Evolutionary conservation across 2,797 vertebrate species (phyloP), one percentile per base, ranked within the genome.

Genomic region (Bucorvus abyssinicus): DNA sequence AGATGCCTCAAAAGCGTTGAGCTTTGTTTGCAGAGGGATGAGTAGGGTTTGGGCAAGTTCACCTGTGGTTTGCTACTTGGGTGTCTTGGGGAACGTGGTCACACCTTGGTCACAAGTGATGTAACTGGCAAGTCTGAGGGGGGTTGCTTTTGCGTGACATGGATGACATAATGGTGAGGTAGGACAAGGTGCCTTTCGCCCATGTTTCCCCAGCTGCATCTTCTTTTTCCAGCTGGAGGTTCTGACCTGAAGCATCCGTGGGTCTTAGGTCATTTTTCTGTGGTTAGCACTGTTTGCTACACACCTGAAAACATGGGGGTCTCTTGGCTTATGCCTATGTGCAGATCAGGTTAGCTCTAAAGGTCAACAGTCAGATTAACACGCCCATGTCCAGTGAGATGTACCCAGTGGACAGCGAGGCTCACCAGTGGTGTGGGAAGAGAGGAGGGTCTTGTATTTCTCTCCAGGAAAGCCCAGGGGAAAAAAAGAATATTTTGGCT

Each of bases 141-240:
- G 10, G 3, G 3, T 13, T 67, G 44, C 24, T 36, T 69, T 69
- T 30, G 10, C 4, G 2, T 63, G 53, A 10, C 16, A 34, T 0
- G 2, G 26, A 4, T 34, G 27, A 59, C 26, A 36, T 7, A 60
- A 44, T 6, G 12, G 8, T 63, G 47, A 47, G n/a, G 42, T 14
- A 81, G 42, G 38, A 82, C 11, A 79, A 61, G 3, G n/a, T 21
- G 17, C 7, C 10, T 26, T 32, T 44, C 23, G 38, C 23, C n/a
- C 5, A 19, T 0, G 1, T 63, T 74, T 59, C n/a, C 44, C 2
- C 15, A 23, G 18, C 4, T 44, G 14, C 4, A 13, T 30, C 20
- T 65, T 64, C 15, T 70, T 91, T 45, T 67, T 65, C 42, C 15
- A 26, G 10, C 4, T 50, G 30, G 30, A 85, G 85, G 57, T 73